Conservation (phyloP, 2,888 invertebrate species). For the Xestoiulus laeticollis region DNA sequence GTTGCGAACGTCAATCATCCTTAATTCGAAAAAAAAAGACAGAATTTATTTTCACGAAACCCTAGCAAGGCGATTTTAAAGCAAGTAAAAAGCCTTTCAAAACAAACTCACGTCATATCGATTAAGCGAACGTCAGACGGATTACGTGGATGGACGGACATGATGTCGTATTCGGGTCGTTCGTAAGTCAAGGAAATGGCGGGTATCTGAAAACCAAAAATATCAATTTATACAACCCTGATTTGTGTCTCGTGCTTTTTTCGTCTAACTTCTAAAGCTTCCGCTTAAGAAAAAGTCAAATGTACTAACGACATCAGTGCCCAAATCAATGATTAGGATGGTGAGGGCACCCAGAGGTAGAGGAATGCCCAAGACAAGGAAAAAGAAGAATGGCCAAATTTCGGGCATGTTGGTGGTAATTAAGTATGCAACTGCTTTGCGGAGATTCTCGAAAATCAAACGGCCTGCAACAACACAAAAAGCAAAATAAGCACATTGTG, state of each 20-base stretch:
- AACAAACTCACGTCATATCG: slow-evolving; percentile 52
- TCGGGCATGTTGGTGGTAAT: slow-evolving; percentile 68
- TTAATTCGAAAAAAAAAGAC: slow-evolving; percentile 54
- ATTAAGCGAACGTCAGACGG: slow-evolving; percentile 54
- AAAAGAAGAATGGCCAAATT: slow-evolving; percentile 67
- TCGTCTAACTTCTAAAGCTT: too few relatives aligned
- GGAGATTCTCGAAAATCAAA: slow-evolving; percentile 68
- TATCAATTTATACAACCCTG: too few relatives aligned
- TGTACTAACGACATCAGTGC: slow-evolving; percentile 66
- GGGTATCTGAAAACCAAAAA: slow-evolving; percentile 54
- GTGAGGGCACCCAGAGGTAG: slow-evolving; percentile 67
- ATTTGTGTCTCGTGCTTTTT: too few relatives aligned
- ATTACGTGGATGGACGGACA: slow-evolving; percentile 56
- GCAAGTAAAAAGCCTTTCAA: neutral
- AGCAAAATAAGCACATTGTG: neutral
- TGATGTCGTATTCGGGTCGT: slow-evolving; percentile 56
- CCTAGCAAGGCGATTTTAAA: neutral
- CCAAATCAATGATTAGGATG: slow-evolving; percentile 67
- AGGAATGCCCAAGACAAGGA: slow-evolving; percentile 66
- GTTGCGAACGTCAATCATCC: slow-evolving; percentile 57
- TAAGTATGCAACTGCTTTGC: slow-evolving; percentile 68
- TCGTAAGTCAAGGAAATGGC: slow-evolving; percentile 57
- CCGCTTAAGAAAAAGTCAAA: neutral
- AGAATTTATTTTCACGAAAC: neutral
- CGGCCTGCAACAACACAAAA: slow-evolving; percentile 61